These are phyloP conservation scores for Bos javanicus DNA, from an alignment of 2,113 vertebrate species.

Conservation along the genomic window DNA sequence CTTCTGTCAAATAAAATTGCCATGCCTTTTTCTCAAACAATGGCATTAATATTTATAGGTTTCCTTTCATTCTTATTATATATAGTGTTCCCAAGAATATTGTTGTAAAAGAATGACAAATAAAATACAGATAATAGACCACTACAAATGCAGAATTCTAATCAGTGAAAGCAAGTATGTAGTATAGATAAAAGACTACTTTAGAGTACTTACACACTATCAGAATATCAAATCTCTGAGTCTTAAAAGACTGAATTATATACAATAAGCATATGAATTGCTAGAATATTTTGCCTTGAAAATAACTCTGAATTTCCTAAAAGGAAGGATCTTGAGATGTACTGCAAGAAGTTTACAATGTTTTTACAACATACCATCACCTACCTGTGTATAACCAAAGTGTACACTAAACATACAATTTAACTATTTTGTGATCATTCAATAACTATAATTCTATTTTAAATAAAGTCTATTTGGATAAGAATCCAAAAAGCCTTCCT, in stretches of 20 bases:
- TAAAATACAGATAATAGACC: neutral
- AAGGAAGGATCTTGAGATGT: neutral
- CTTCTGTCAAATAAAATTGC: constrained; percentile 40
- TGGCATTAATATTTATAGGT: constrained; percentile 54
- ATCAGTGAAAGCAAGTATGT: constrained; percentile 26
- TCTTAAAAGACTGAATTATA: constrained; percentile 42
- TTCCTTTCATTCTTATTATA: constrained; percentile 36
- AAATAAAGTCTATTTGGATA: neutral
- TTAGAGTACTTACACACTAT: neutral
- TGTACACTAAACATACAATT: neutral
- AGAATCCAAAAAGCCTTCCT: neutral
- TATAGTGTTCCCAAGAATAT: constrained; percentile 20
- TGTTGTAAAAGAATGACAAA: constrained; percentile 43
- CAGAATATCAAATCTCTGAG: neutral
- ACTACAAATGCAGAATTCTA: neutral
- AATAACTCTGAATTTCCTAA: constrained; percentile 37
- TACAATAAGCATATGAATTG: neutral
- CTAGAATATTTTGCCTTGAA: neutral
- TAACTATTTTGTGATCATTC: constrained; percentile 23
- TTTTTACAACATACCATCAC: neutral
- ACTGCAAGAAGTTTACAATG: neutral
- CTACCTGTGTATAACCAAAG: neutral
- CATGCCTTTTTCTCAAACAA: constrained; percentile 22
- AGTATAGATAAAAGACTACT: constrained; percentile 23
- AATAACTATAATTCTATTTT: neutral